Conservation (phyloP, 2,888 invertebrate genomes). For the Nebria salina region DNA sequence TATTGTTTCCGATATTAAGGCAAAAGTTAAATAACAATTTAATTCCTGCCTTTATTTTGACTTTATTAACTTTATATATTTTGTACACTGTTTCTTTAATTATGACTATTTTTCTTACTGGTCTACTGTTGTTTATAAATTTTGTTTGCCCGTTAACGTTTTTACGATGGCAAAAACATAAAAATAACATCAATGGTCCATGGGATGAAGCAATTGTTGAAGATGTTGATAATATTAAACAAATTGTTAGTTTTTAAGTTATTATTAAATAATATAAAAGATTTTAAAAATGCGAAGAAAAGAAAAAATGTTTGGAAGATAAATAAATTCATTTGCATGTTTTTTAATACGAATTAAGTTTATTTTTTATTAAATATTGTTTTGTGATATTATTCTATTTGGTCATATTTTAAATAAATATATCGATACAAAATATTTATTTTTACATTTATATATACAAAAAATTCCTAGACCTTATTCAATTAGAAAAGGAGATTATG, state of each 20-base stretch:
- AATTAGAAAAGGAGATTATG: no score
- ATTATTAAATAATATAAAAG: not conserved
- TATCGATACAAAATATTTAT: no score
- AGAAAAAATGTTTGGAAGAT: no score
- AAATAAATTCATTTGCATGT: no score
- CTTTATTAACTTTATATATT: conserved; percentile 64
- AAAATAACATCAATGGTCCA: conserved; percentile 94
- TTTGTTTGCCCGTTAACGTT: conserved; percentile 80
- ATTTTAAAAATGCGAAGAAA: not conserved
- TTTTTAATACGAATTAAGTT: no score
- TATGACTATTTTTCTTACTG: conserved; percentile 70
- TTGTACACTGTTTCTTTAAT: conserved; percentile 69
- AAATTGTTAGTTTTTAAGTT: conserved; percentile 31
- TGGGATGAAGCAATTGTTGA: conserved; percentile 95
- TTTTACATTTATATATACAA: no score
- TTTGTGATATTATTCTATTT: no score
- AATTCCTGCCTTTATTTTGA: conserved; percentile 64
- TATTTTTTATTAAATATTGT: no score
- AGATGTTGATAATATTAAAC: conserved; percentile 66
- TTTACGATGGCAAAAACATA: conserved; percentile 79
- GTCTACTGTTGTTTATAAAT: conserved; percentile 72
- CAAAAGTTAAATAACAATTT: conserved; percentile 69
- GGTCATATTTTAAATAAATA: no score
- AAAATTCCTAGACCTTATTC: no score
- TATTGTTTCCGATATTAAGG: conserved; percentile 84